A percentile compares a stretch with the other conserved stretches of the same genome.
These are phyloP conservation scores for Chydorus sphaericus DNA, from an alignment of 2,888 invertebrate genomes.

Conservation along the genomic window DNA sequence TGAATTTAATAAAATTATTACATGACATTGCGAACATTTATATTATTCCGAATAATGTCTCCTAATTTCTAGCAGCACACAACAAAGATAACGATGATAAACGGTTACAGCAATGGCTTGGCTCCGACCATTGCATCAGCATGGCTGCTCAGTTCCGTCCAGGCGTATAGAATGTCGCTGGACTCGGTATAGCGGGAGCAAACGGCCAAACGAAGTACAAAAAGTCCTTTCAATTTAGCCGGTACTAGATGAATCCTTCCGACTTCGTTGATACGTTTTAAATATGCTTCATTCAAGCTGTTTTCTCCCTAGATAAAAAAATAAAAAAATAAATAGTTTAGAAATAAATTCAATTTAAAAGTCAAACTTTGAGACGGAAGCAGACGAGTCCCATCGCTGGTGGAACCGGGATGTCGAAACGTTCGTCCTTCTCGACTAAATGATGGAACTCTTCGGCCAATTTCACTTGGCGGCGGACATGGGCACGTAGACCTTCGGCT, in stretches of 20 bases:
- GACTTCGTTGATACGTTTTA: constrained; percentile 72
- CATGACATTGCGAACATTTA: no score
- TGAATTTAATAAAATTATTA: no score
- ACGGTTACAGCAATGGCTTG: background rate
- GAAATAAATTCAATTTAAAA: background rate
- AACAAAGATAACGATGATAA: no score
- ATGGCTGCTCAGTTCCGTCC: constrained; percentile 54
- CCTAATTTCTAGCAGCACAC: no score
- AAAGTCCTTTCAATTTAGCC: constrained; percentile 65
- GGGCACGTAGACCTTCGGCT: constrained; percentile 56
- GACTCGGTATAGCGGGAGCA: constrained; percentile 72
- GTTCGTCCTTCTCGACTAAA: constrained; percentile 48
- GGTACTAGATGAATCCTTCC: constrained; percentile 88
- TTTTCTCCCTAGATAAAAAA: constrained; percentile 44
- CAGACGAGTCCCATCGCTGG: constrained; percentile 71
- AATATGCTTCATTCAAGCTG: constrained; percentile 60
- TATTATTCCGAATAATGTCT: no score
- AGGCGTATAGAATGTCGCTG: constrained; percentile 67
- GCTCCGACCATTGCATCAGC: background rate
- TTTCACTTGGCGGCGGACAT: constrained; percentile 55
- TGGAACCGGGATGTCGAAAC: constrained; percentile 63
- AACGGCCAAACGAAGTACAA: constrained; percentile 75
- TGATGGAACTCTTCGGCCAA: constrained; percentile 66
- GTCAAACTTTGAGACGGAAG: constrained; percentile 56
- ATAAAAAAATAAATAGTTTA: background rate